These are phyloP conservation scores for Entelurus aequoreus DNA, from an alignment of 2,113 vertebrate genomes.

Conservation along the genomic window DNA sequence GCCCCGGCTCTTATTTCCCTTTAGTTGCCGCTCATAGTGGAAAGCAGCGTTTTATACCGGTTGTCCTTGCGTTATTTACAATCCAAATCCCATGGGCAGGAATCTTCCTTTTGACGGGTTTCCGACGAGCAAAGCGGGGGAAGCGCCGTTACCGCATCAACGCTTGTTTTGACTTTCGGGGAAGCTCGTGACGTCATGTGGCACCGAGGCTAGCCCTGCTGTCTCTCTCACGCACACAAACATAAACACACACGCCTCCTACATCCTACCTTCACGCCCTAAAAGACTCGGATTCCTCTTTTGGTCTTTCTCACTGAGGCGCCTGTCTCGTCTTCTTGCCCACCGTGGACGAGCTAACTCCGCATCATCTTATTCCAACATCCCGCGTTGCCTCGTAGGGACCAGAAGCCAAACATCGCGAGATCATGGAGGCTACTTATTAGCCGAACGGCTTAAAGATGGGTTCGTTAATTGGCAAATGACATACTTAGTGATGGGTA, in stretches of 20 bases:
- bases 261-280: neutral
- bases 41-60: no score
- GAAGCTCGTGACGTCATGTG: conserved; percentile 77
- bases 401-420: neutral
- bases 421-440: neutral
- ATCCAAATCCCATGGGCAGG: neutral
- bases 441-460: neutral
- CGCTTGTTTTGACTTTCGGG: conserved; percentile 77
- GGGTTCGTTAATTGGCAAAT: neutral
- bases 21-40: neutral
- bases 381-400: neutral
- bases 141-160: conserved; percentile 48
- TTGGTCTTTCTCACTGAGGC: neutral
- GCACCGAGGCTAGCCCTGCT: conserved; percentile 41
- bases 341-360: neutral
- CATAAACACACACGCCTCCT: neutral
- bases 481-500: neutral
- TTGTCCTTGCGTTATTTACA: neutral
- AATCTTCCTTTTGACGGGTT: conserved; percentile 23
- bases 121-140: conserved; percentile 14
- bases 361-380: conserved; percentile 4
- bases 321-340: neutral
- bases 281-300: neutral
- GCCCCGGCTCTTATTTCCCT: conserved; percentile 40
- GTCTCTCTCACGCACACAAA: neutral